Conservation (phyloP, 2,113 vertebrate species). For the Ranitomeya imitator region DNA sequence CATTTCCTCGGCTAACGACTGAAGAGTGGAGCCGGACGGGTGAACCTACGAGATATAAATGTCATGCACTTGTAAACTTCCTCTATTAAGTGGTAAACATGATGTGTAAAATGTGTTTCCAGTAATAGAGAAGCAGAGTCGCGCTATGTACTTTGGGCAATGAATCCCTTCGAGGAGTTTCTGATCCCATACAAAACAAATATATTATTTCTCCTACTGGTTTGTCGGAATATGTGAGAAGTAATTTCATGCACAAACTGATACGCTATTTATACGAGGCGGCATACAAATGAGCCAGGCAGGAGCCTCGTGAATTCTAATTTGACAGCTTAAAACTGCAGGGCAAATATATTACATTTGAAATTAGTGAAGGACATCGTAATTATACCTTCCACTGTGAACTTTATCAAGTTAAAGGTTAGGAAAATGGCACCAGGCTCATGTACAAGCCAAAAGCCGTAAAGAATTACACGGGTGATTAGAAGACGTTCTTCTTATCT, state of each 20-base stretch:
- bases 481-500: conserved; percentile 31
- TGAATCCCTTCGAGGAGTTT: conserved; percentile 39
- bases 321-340: conserved; percentile 42
- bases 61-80: conserved; percentile 45
- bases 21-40: background rate
- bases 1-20: conserved; percentile 2
- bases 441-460: conserved; percentile 55
- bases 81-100: conserved; percentile 42
- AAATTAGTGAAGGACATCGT: conserved; percentile 55
- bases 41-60: conserved; percentile 27
- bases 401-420: conserved; percentile 58
- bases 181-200: conserved; percentile 41
- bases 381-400: conserved; percentile 54
- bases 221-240: conserved; percentile 20
- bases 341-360: conserved; percentile 52
- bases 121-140: conserved; percentile 27
- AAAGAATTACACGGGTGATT: conserved; percentile 46
- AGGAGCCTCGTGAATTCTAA: conserved; percentile 39
- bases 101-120: conserved; percentile 43
- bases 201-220: conserved; percentile 38
- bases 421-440: conserved; percentile 49
- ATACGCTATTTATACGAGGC: conserved; percentile 49
- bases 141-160: conserved; percentile 28
- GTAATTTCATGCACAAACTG: conserved; percentile 56
- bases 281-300: conserved; percentile 36